phyloP scores from a whole-genome alignment of 2,113 vertebrate genomes.

The Vimba vimba region DNA sequence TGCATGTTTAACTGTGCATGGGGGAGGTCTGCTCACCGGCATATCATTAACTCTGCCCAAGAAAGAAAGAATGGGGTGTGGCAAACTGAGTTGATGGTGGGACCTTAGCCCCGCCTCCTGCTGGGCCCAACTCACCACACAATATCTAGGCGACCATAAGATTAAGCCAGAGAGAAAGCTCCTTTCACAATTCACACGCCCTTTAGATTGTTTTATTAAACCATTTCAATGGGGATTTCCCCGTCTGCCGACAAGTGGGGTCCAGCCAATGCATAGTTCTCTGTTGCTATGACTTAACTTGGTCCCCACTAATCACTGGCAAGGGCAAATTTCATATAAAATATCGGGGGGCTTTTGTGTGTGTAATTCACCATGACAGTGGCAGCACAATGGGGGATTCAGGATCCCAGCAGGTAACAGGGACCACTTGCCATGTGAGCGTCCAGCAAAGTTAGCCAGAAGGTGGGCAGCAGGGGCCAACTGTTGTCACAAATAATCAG shows the following conservation, averaged over 20 bases:
- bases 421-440: slow-evolving; percentile 86
- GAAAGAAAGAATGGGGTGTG: slow-evolving; percentile 85
- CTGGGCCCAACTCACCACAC: slow-evolving; percentile 88
- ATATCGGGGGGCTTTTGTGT: slow-evolving; percentile 92
- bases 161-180: slow-evolving; percentile 97
- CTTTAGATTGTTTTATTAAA: slow-evolving; percentile 97
- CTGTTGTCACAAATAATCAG: slow-evolving; percentile 74
- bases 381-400: slow-evolving; percentile 94
- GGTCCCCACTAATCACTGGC: slow-evolving; percentile 96
- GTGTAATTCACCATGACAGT: slow-evolving; percentile 93
- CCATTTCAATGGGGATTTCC: slow-evolving; percentile 96
- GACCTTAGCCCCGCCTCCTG: slow-evolving; percentile 88
- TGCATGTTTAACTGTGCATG: slow-evolving; percentile 85
- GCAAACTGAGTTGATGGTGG: slow-evolving; percentile 88
- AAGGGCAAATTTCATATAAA: slow-evolving; percentile 99
- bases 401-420: slow-evolving; percentile 94
- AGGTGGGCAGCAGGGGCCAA: slow-evolving; percentile 77
- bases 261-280: slow-evolving; percentile 93
- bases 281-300: slow-evolving; percentile 99
- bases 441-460: slow-evolving; percentile 70
- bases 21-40: slow-evolving; percentile 84
- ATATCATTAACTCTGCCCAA: slow-evolving; percentile 93
- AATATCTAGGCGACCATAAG: slow-evolving; percentile 97
- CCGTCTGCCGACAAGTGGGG: slow-evolving; percentile 88
- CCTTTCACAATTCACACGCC: slow-evolving; percentile 99